Conservation (phyloP, 2,797 vertebrate genomes). For the Schizothorax lantsangensis region DNA sequence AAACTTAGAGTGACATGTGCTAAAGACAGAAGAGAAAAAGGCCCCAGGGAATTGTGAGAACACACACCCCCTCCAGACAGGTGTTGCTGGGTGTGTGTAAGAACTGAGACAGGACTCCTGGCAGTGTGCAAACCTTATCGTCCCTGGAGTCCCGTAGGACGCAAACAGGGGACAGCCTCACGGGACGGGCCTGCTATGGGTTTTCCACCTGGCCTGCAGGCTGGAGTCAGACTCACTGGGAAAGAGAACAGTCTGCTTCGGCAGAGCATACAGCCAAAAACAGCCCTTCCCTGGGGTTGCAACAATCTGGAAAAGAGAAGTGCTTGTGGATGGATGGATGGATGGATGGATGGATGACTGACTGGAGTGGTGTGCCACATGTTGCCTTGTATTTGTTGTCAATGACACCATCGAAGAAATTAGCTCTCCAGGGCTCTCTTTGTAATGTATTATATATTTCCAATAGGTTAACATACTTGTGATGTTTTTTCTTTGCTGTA, state of each 20-base stretch:
- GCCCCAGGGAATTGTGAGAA: slow-evolving; percentile 49
- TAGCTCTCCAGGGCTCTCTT: slow-evolving; percentile 82
- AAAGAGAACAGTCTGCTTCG: slow-evolving; percentile 23
- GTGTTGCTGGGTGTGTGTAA: slow-evolving; percentile 19
- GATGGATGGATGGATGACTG: slow-evolving; percentile 12
- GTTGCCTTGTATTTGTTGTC: slow-evolving; percentile 99
- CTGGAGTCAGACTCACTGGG: not conserved
- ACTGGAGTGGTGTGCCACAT: slow-evolving; percentile 85
- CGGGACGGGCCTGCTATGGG: not conserved
- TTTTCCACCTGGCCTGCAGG: slow-evolving; percentile 25
- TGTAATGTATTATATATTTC: slow-evolving; percentile 99
- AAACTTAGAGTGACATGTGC: slow-evolving; percentile 43
- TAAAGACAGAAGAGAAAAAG: slow-evolving; percentile 27
- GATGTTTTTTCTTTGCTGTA: slow-evolving; percentile 91
- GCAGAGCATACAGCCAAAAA: slow-evolving; percentile 44
- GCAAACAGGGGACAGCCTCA: slow-evolving; percentile 6
- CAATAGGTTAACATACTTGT: slow-evolving; percentile 80
- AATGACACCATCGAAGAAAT: slow-evolving; percentile 91
- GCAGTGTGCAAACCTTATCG: slow-evolving; percentile 14
- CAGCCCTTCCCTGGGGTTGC: slow-evolving; percentile 37
- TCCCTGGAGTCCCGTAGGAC: slow-evolving; percentile 3
- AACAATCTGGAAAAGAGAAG: slow-evolving; percentile 20
- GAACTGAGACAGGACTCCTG: not conserved
- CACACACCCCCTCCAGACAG: slow-evolving; percentile 7
- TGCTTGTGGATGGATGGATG: not conserved